Evolutionary conservation across 2,888 invertebrate species (phyloP).

Genomic region (Plemyria rubiginata): DNA sequence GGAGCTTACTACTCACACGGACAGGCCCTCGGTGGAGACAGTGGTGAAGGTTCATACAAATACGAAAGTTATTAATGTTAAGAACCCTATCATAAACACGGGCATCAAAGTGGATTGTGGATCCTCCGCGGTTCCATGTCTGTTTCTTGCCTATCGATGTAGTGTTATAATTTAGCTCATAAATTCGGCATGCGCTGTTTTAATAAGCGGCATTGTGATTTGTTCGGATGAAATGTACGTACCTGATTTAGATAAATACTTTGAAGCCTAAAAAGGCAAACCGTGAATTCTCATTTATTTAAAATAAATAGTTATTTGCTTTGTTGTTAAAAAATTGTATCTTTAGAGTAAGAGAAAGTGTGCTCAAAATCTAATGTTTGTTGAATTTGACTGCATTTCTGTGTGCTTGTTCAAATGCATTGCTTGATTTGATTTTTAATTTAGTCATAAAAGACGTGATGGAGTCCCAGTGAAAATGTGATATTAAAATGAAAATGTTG

Average conservation of each 20-base stretch:
- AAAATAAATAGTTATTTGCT: constrained; percentile 28
- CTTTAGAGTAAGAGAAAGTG: constrained; percentile 41
- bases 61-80: constrained; percentile 70
- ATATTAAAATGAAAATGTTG: constrained; percentile 71
- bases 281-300: constrained; percentile 56
- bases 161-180: constrained; percentile 45
- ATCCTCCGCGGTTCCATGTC: constrained; percentile 57
- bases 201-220: constrained; percentile 47
- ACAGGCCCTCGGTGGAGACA: constrained; percentile 62
- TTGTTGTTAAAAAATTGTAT: constrained; percentile 43
- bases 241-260: constrained; percentile 74
- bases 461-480: constrained; percentile 80
- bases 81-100: constrained; percentile 47
- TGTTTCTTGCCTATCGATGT: constrained; percentile 70
- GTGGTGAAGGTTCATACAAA: constrained; percentile 69
- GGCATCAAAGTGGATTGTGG: constrained; percentile 49
- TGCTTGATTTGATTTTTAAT: constrained; percentile 60
- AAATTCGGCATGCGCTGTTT: constrained; percentile 55
- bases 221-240: constrained; percentile 68
- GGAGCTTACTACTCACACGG: constrained; percentile 63
- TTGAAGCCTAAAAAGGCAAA: constrained; percentile 55
- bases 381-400: constrained; percentile 42
- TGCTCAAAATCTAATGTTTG: constrained; percentile 44
- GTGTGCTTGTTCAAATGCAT: constrained; percentile 52
- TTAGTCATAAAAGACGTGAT: constrained; percentile 57